Evolutionary conservation across 2,797 vertebrate genomes (phyloP), one percentile per base, ranked within the genome.

Genomic region (Helarctos malayanus): DNA sequence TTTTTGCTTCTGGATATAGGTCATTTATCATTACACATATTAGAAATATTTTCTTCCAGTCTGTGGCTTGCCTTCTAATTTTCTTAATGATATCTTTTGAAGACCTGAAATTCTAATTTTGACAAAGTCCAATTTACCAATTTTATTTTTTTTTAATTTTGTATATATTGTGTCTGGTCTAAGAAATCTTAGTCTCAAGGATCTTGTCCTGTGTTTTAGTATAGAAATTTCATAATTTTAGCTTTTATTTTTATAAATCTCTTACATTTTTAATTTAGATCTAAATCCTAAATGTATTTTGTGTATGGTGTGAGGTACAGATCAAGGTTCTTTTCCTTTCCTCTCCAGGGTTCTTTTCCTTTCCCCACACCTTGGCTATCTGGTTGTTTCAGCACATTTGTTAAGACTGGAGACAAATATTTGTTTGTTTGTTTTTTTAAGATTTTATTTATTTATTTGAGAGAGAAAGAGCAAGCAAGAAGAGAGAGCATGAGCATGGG

Each of bases 81-180:
- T 93, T 73, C 59, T 71, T 89, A 69, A 79, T 65, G 35, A 52
- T 76, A 71, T 80, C 13, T 93, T 88, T 56, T 92, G 4, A 96
- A 87, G 27, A 80, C 21, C 11, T 57, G 21, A 41, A 91, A 11
- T 80, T 80, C 49, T 68, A 69, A 79, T 82, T 89, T 80, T 89
- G 68, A 82, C 82, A 13, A 86, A 75, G 69, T 81, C 38, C 1
- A 82, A 59, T 47, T 89, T 80, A 63, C 73, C 56, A 45, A 38
- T 56, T 76, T 91, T 69, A 23, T 92, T 88, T 80, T 94, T 61
- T 94, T 61, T 12, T 91, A 93, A 27, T 73, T 95, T 61, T 95
- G 49, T 89, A 45, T 47, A 49, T 88, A 81, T n/a, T 92, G 1
- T 23, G 23, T 83, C n/a, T 75, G 35, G 2, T 71, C 41, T 85